Base-by-base conservation (phyloP, 1,140 invertebrate species). In the Agraylea sexmaculata region DNA sequence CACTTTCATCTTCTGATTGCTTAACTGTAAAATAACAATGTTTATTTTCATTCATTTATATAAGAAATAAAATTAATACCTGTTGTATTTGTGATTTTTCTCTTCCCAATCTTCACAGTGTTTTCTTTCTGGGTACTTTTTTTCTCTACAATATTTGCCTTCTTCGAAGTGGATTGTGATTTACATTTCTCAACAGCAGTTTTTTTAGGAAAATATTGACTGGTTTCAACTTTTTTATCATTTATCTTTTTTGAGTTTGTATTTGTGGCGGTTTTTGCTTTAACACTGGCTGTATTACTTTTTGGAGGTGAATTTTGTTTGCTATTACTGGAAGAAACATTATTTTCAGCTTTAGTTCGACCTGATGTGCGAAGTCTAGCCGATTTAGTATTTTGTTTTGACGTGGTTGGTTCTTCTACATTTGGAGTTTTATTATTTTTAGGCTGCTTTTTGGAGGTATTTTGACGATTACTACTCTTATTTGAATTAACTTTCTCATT, bases 1-100 rank as follows among this genome's bases (percentile, higher is more conserved):
- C 68, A 52, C 66, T 70, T 44, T 70, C 69, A 15, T 59, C 57
- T 46, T 66, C 64, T 3, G 56, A 58, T 19, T 62, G n/a, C n/a
- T n/a, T n/a, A n/a, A n/a, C n/a, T n/a, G n/a, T n/a, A n/a, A n/a
- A n/a, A n/a, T n/a, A n/a, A n/a, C n/a, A n/a, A n/a, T n/a, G n/a
- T n/a, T n/a, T n/a, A n/a, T n/a, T n/a, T n/a, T n/a, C n/a, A n/a
- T n/a, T n/a, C n/a, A n/a, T n/a, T n/a, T n/a, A n/a, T n/a, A n/a
- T n/a, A n/a, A n/a, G n/a, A n/a, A n/a, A n/a, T n/a, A n/a, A n/a
- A n/a, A n/a, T n/a, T n/a, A n/a, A n/a, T n/a, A n/a, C n/a, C n/a
- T n/a, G n/a, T n/a, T n/a, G n/a, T n/a, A n/a, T n/a, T n/a, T n/a
- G n/a, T n/a, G n/a, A n/a, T n/a, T n/a, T n/a, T n/a, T n/a, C n/a